These are phyloP conservation scores for Tridacna gigas DNA, from an alignment of 2,888 invertebrate species.

Conservation along the genomic window DNA sequence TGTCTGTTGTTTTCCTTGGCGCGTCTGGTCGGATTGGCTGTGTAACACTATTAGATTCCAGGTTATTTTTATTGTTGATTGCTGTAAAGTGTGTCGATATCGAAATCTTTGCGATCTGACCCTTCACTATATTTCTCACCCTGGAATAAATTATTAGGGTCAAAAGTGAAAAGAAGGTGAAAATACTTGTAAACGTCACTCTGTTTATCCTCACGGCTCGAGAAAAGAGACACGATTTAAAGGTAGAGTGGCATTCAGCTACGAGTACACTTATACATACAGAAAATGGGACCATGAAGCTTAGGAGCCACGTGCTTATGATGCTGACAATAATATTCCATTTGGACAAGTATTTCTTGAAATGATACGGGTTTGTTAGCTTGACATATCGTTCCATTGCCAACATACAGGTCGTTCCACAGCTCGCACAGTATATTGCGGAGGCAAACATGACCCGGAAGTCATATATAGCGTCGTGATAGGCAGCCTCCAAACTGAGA, in stretches of 20 bases:
- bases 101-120: background rate
- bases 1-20: background rate
- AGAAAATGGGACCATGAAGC: background rate
- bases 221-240: background rate
- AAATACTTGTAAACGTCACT: background rate
- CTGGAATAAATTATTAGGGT: background rate
- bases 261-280: background rate
- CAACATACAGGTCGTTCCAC: conserved; percentile 5
- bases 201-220: background rate
- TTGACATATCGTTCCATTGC: conserved; percentile 11
- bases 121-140: background rate
- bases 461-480: background rate
- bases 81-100: background rate
- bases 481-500: background rate
- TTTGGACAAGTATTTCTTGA: background rate
- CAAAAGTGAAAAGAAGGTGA: background rate
- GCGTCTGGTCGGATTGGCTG: too few species aligned
- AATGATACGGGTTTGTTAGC: background rate
- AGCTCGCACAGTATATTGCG: background rate
- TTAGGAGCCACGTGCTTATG: background rate
- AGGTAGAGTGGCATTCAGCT: background rate
- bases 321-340: background rate
- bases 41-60: background rate
- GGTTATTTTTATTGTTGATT: background rate
- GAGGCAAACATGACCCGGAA: background rate